Evolutionary conservation across 1,140 invertebrate species (phyloP).

Genomic region (Trissolcus basalis): DNA sequence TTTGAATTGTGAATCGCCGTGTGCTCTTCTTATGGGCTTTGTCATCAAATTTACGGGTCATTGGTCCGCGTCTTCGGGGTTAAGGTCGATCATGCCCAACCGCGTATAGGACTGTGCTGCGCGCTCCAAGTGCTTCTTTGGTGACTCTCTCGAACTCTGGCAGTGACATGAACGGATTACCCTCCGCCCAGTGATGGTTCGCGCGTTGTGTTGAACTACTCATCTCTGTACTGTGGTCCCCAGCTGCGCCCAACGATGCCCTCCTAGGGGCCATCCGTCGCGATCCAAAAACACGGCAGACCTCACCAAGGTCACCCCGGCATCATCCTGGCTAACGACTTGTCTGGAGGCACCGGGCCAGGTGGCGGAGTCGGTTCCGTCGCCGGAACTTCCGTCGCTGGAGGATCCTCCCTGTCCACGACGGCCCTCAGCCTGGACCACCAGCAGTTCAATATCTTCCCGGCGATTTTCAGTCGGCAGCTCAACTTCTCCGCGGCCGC

Average conservation of each 20-base stretch:
- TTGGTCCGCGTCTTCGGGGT: constrained; percentile 41
- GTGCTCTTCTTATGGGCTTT: constrained; percentile 24
- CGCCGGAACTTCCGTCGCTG: constrained; percentile 68
- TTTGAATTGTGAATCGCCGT: constrained; percentile 69
- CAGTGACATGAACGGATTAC: not conserved
- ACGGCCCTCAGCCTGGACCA: constrained; percentile 79
- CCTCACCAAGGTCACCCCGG: constrained; percentile 71
- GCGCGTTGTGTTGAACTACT: not conserved
- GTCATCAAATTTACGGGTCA: constrained; percentile 50
- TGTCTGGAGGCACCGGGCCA: constrained; percentile 74
- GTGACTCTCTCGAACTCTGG: not conserved
- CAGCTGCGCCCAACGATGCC: constrained; percentile 33
- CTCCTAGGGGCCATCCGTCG: constrained; percentile 30
- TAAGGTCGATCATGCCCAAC: constrained; percentile 43
- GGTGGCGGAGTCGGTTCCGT: constrained; percentile 69
- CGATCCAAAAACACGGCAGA: constrained; percentile 38
- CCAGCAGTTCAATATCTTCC: constrained; percentile 93
- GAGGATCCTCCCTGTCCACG: constrained; percentile 69
- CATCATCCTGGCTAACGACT: constrained; percentile 76
- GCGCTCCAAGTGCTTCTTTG: not conserved
- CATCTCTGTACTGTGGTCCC: not conserved
- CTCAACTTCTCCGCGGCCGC: constrained; percentile 85
- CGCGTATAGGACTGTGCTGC: not conserved
- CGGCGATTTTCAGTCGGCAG: constrained; percentile 90
- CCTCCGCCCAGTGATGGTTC: not conserved